Evolutionary conservation across 1,140 invertebrate species (phyloP).

Genomic region (Phthorimaea operculella): DNA sequence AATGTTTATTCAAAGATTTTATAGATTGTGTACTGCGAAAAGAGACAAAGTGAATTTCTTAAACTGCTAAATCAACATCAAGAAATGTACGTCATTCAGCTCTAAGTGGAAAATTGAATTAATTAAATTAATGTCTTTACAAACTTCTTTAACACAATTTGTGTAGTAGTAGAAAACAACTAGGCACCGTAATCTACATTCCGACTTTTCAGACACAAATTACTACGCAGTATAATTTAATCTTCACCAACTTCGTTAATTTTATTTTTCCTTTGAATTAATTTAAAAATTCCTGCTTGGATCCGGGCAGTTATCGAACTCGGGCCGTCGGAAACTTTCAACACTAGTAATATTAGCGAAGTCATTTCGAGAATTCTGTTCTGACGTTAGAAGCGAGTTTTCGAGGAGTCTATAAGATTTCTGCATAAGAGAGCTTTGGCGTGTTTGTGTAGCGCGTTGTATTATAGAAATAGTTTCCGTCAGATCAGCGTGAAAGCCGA

Average conservation of each 20-base stretch:
- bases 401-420: not conserved
- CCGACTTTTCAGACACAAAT: conserved; percentile 53
- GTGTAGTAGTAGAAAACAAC: conserved; percentile 18
- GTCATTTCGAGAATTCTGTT: conserved; percentile 30
- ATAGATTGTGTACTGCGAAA: conserved; percentile 42
- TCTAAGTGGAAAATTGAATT: not conserved
- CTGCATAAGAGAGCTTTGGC: not conserved
- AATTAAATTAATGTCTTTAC: not conserved
- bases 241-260: conserved; percentile 49
- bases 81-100: not conserved
- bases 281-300: conserved; percentile 57
- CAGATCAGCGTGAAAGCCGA: conserved; percentile 6
- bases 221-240: conserved; percentile 52
- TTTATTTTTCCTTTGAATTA: conserved; percentile 63
- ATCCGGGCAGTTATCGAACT: conserved; percentile 56
- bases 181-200: conserved; percentile 34
- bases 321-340: conserved; percentile 50
- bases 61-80: not conserved
- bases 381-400: not conserved
- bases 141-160: not conserved
- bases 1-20: conserved; percentile 64
- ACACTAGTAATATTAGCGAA: conserved; percentile 50
- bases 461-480: not conserved
- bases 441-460: not conserved
- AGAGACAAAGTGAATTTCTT: conserved; percentile 12